Base-by-base conservation (phyloP, 2,113 vertebrate genomes). In the Scophthalmus maximus region DNA sequence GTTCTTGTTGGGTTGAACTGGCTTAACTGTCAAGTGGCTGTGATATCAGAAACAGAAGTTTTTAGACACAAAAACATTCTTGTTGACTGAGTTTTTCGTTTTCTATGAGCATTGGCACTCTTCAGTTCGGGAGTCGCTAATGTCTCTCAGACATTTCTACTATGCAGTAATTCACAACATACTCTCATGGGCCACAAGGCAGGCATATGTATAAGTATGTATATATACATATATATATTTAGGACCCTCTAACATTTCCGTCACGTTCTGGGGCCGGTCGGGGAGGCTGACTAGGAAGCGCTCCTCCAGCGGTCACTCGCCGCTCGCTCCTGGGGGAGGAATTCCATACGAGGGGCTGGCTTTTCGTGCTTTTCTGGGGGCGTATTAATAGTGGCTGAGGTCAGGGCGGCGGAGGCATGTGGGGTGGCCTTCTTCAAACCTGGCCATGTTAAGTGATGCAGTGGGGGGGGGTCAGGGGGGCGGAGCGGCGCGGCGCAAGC, bases 381-480 rank as follows among this genome's bases (percentile, higher is more conserved):
- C 15, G 49, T 88, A 92, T 92, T 87, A 91, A 83, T 88, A 91
- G 82, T 14, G 27, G 18, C 59, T 87, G 81, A 88, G 76, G 77
- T 87, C 76, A 86, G 76, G 62, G 59, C 2, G 20, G 61, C 20
- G 1, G 47, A 79, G 68, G 81, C 65, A 64, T 79, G 76, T n/a
- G 46, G 67, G 73, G 65, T 62, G 82, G 83, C 71, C 77, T 68
- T 78, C 81, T 18, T 78, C 62, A 47, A 78, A 73, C 71, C 60
- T 67, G 2, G 74, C 85, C 85, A 90, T 89, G 88, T 88, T 88
- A 88, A 91, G 88, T 36, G 80, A 84, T 82, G 81, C 76, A 12
- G 23, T 23, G 0, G 62, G 52, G 62, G 1, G 22, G 55, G 58
- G 78, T 25, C 25, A 0, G 64, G 51, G 66, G 2, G 23, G 51